Base-by-base conservation (phyloP, 2,113 vertebrate species). In the Cololabis saira region DNA sequence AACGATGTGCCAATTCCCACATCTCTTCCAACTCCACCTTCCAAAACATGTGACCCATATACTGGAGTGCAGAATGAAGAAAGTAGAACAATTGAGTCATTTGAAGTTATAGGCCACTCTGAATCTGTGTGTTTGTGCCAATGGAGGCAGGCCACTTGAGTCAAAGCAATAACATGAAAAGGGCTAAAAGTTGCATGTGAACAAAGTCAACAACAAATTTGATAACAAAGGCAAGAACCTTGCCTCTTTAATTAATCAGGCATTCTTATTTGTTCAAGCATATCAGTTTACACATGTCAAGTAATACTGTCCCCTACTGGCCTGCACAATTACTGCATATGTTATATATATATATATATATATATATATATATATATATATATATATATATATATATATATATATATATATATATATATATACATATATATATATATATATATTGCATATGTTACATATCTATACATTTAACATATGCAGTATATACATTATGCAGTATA, bases 11-110 rank as follows among this genome's bases (percentile, higher is more conserved):
- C 81, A 89, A 89, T 86, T 90, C 90, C 82, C 87, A 84, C 79
- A 79, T 67, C 76, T 76, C 76, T 64, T 84, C 74, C 58, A 72
- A 78, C 77, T 87, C 87, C 86, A 90, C 87, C 88, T 86, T 88
- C 90, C 86, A 88, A 90, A 89, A 90, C 80, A 81, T 84, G 67
- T 84, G 87, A 90, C 89, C 90, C 80, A 90, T 80, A 90, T 91
- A 87, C 58, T 53, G 55, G 51, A 76, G 84, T 73, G 86, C 84
- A 80, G 79, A 66, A 71, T 75, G 66, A 64, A 83, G 80, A 88
- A 91, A 91, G 84, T 91, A 76, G 90, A 91, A 88, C 90, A 84
- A 87, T 81, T 61, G 65, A 88, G 82, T 78, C 78, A 91, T 91
- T 90, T 88, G 90, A 90, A 91, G 87, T 91, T 90, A 84, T 78